Evolutionary conservation across 30 jellyfish, hydroid and myxozoan species (phyloP).

Genomic region (Mastigias papua): DNA sequence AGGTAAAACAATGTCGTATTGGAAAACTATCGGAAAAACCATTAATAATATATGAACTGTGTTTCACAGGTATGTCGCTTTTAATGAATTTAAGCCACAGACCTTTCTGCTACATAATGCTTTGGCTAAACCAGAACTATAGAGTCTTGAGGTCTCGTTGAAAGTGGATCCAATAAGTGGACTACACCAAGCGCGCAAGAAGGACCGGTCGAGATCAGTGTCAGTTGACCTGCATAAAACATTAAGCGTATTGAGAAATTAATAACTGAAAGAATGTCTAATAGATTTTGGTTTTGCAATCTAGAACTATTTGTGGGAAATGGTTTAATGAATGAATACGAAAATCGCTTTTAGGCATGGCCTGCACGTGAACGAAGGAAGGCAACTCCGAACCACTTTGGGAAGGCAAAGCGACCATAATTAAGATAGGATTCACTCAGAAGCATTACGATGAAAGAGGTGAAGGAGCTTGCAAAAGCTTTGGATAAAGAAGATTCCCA

Average conservation of each 20-base stretch:
- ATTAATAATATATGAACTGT: conserved; percentile 3
- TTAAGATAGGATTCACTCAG: not conserved
- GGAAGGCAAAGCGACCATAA: not conserved
- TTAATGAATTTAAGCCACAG: not conserved
- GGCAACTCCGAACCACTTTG: not conserved
- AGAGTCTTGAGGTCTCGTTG: not conserved
- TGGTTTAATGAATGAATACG: not conserved
- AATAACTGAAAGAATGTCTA: not conserved
- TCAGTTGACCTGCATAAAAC: not conserved
- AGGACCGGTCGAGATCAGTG: not conserved
- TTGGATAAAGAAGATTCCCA: conserved; percentile 7
- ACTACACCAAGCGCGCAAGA: not conserved
- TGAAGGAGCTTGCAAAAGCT: conserved; percentile 8
- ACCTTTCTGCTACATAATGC: not conserved
- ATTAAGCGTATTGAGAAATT: not conserved
- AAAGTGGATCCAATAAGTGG: not conserved
- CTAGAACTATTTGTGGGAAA: not conserved
- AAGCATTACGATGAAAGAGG: conserved; percentile 13
- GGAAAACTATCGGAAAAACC: not conserved
- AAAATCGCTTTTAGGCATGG: not conserved
- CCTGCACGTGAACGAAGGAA: too few species aligned
- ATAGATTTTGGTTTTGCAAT: not conserved
- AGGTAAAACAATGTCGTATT: not conserved
- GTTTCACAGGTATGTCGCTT: not conserved
- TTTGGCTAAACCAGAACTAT: not conserved